Base-by-base conservation (phyloP, 2,888 invertebrate species). In the Apamea crenata region DNA sequence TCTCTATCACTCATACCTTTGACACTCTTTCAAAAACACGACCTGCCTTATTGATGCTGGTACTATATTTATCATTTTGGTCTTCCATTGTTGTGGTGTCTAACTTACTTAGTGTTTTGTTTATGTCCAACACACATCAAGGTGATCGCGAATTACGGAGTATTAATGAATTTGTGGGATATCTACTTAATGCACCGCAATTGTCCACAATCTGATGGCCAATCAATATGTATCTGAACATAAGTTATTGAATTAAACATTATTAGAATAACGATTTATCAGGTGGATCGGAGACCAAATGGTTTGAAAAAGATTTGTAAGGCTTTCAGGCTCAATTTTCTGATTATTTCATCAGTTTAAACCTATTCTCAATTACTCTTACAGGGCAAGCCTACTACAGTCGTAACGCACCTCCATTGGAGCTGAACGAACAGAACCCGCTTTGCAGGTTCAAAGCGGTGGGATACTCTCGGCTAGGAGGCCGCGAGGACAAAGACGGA, bases 381-480 rank as follows among this genome's bases (percentile, higher is more conserved):
- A 12, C 94, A 96, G 98, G 98, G 7, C 98, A 98, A 94, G 98
- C 98, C 0, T 99, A 98, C 93, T 99, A 98, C 93, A 98, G 98
- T 59, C 97, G 98, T 74, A 98, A 97, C 88, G 98, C 98, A 12
- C 98, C 98, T 2, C 98, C 99, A 0, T 97, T 99, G 12, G 98
- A 98, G 77, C 98, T 99, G 86, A 98, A 98, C 71, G 98, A 98
- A 77, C 98, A 99, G 91, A 99, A 99, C 94, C 99, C 99, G 0
- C 98, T 99, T 73, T 99, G 99, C 92, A 97, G 99, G 67, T 99
- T 99, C 93, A 99, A 99, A 96, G 98, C 99, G 0, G 98, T 99
- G 76, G 99, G 99, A 0, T 99, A 99, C 93, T 99, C 98, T 88
- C 98, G 98, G 36, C 97, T 99, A 87, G 99, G 99, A 0, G 98